Percentiles rank a stretch among this genome's conserved stretches.
Evolutionary conservation across 1,140 invertebrate species (phyloP).

Genomic region (Lordiphosa mommai): DNA sequence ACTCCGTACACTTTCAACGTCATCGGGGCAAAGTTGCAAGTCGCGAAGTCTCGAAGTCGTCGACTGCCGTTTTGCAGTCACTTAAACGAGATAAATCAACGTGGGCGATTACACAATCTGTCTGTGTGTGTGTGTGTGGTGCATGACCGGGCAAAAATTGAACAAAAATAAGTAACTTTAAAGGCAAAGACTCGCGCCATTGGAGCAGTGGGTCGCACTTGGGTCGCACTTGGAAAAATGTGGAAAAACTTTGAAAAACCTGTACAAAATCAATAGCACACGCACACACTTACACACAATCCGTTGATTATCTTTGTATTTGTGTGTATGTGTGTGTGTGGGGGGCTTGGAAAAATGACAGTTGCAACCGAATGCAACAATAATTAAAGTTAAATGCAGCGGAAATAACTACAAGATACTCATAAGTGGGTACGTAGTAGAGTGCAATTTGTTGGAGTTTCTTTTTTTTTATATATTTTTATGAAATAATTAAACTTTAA

Average conservation of each 20-base stretch:
- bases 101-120: conserved; percentile 78
- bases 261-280: conserved; percentile 51
- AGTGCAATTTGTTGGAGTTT: conserved; percentile 21
- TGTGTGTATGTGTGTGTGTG: background rate
- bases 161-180: conserved; percentile 26
- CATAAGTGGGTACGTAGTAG: conserved; percentile 2
- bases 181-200: conserved; percentile 46
- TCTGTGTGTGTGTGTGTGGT: conserved; percentile 15
- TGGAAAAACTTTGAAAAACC: conserved; percentile 68
- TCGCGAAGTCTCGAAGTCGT: conserved; percentile 5
- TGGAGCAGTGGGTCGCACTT: conserved; percentile 63
- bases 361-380: conserved; percentile 28
- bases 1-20: conserved; percentile 48
- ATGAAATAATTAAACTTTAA: conserved; percentile 30
- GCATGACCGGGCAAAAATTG: conserved; percentile 58
- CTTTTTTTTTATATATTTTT: conserved; percentile 9
- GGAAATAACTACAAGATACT: conserved; percentile 19
- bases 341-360: conserved; percentile 9
- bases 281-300: conserved; percentile 2
- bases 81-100: conserved; percentile 77
- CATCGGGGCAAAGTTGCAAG: conserved; percentile 17
- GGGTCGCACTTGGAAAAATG: conserved; percentile 47
- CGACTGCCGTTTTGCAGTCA: conserved; percentile 59
- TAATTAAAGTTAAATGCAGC: conserved; percentile 69
- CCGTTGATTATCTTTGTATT: conserved; percentile 11